Evolutionary conservation across 2,113 vertebrate species (phyloP), one percentile per base, ranked within the genome.

Genomic region (Dermatemys mawii): DNA sequence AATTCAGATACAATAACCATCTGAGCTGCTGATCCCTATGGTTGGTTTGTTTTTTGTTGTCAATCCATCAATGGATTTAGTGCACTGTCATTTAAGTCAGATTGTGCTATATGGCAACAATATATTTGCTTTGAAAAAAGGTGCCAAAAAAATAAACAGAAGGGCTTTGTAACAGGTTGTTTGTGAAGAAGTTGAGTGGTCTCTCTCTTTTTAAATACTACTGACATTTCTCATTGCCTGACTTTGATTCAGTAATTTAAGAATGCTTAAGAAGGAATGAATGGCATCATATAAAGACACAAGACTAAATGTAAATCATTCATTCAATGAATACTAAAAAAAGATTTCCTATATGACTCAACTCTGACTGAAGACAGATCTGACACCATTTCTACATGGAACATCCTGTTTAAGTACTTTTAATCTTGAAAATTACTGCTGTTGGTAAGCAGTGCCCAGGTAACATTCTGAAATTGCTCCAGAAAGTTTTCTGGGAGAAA

Each of bases 361-460:
- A 81, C 51, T 93, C 51, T 78, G 55, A 67, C 83, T 75, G 54
- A 92, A 90, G 48, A n/a, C 46, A 76, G 60, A 44, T 85, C 94
- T 67, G 87, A 51, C 48, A 86, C 90, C 78, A 91, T 91, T 95
- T 41, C 86, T 87, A 84, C 92, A 92, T 88, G 57, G 70, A 92
- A 88, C 13, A 88, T 9, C 35, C 8, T 9, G n/a, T 67, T 67
- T n/a, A 67, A n/a, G 63, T 17, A 67, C 16, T n/a, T n/a, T 67
- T 67, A n/a, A 63, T 63, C 57, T 63, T 35, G 32, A 63, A 63
- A 63, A 35, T 63, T 63, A 63, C 14, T 35, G 32, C 17, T 16
- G 27, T 63, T 63, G 57, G 32, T 63, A 63, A 63, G 32, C 19
- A 8, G 10, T 38, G 35, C 35, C 19, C 19, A 4, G 63, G 63